A percentile compares a stretch with the other conserved stretches of the same genome.
phyloP scores from a whole-genome alignment of 2,888 invertebrate genomes.

The Cephalotes varians region DNA sequence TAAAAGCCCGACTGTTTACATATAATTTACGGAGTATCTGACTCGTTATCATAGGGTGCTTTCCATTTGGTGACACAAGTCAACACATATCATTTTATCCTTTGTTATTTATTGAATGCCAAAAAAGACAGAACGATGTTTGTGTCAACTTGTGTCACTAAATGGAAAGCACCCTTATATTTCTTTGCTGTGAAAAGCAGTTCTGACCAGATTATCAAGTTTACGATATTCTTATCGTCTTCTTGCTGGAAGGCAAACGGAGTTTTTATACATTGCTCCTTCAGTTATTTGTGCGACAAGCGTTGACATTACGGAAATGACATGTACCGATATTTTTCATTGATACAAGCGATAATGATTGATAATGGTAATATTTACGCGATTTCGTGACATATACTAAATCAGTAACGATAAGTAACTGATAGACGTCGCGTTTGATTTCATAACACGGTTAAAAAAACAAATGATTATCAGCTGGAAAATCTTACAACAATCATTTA shows the following conservation, averaged over 20 bases:
- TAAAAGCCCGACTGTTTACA: slow-evolving; percentile 2
- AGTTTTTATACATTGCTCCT: not conserved
- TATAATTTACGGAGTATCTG: not conserved
- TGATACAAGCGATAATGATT: slow-evolving; percentile 10
- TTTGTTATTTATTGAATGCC: too few species aligned
- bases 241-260: not conserved
- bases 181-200: not conserved
- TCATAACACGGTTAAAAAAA: slow-evolving; percentile 12
- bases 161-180: too few species aligned
- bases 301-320: not conserved
- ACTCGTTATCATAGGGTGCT: too few species aligned
- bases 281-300: not conserved
- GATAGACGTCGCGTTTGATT: not conserved
- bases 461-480: not conserved
- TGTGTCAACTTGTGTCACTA: too few species aligned
- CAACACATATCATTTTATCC: too few species aligned
- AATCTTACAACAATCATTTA: not conserved
- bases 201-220: not conserved
- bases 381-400: not conserved
- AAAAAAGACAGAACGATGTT: too few species aligned
- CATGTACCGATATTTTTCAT: not conserved
- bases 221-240: not conserved
- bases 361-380: slow-evolving; percentile 7
- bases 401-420: slow-evolving; percentile 18
- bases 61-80: too few species aligned